Percentiles rank a stretch among this genome's conserved stretches.
Evolutionary conservation across 1,140 invertebrate genomes (phyloP).

Genomic region (Lasaia peninsularis): DNA sequence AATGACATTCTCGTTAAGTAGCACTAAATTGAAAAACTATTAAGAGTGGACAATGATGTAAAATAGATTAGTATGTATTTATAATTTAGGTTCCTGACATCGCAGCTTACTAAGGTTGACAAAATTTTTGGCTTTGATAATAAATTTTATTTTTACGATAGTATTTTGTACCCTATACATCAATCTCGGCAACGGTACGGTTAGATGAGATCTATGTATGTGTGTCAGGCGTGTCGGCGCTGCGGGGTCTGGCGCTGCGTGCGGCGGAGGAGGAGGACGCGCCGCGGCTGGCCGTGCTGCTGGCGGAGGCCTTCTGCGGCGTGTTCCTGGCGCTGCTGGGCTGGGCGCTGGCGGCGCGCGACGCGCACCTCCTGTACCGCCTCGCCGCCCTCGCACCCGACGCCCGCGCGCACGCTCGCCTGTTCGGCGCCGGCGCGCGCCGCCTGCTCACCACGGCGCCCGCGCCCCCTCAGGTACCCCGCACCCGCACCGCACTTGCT

Average conservation of each 20-base stretch:
- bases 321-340: slow-evolving; percentile 95
- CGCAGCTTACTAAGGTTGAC: too few species aligned
- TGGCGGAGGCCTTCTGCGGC: slow-evolving; percentile 95
- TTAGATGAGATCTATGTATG: neutral
- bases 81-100: too few species aligned
- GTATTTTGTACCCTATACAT: too few species aligned
- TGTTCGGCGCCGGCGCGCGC: slow-evolving; percentile 97
- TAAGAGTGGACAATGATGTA: too few species aligned
- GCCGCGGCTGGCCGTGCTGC: slow-evolving; percentile 92
- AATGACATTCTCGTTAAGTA: too few species aligned
- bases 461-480: slow-evolving; percentile 45
- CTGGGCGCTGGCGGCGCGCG: slow-evolving; percentile 95
- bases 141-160: too few species aligned
- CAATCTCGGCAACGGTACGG: too few species aligned
- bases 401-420: slow-evolving; percentile 87
- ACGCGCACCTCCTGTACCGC: slow-evolving; percentile 94
- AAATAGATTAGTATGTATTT: too few species aligned
- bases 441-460: slow-evolving; percentile 89
- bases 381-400: slow-evolving; percentile 91
- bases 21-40: too few species aligned
- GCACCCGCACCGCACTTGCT: too few species aligned
- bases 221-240: slow-evolving; percentile 87
- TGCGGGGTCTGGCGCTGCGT: slow-evolving; percentile 91
- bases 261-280: slow-evolving; percentile 98
- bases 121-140: too few species aligned